phyloP scores from a whole-genome alignment of 2,113 vertebrate genomes.

The Gila orcuttii region DNA sequence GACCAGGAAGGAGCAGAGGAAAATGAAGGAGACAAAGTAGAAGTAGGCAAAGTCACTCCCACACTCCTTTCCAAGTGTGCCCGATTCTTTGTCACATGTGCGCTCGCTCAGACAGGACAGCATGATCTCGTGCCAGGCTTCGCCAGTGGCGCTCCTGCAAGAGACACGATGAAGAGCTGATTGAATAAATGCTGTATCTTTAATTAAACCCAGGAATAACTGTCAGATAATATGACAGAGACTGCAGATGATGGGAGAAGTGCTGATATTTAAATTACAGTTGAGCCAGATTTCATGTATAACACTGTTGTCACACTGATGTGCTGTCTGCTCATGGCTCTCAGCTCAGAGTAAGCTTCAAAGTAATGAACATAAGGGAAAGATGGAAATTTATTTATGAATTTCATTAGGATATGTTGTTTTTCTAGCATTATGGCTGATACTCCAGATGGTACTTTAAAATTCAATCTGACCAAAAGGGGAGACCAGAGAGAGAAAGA shows the following conservation, averaged over 20 bases:
- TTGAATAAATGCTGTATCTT: neutral
- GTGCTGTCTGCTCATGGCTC: constrained; percentile 9
- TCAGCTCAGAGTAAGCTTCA: neutral
- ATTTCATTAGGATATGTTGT: neutral
- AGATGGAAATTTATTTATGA: constrained; percentile 30
- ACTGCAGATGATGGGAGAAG: neutral
- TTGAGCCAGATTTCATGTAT: constrained; percentile 28
- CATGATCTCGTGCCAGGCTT: constrained; percentile 98
- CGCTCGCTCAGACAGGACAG: constrained; percentile 86
- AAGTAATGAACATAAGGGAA: neutral
- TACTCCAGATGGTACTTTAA: constrained; percentile 40
- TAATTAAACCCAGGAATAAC: neutral
- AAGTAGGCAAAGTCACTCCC: constrained; percentile 97
- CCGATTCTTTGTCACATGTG: constrained; percentile 78
- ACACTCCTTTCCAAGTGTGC: constrained; percentile 81
- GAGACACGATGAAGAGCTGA: neutral
- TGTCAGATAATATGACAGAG: neutral
- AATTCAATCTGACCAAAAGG: constrained; percentile 1
- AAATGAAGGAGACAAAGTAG: constrained; percentile 98
- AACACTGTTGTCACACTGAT: constrained; percentile 14
- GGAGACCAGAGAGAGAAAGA: neutral
- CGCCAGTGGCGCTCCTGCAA: constrained; percentile 91
- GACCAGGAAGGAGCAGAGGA: constrained; percentile 97
- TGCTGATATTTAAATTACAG: neutral
- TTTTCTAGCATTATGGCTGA: neutral